Evolutionary conservation across 2,797 vertebrate species (phyloP).

Genomic region (Apogon hyalosoma): DNA sequence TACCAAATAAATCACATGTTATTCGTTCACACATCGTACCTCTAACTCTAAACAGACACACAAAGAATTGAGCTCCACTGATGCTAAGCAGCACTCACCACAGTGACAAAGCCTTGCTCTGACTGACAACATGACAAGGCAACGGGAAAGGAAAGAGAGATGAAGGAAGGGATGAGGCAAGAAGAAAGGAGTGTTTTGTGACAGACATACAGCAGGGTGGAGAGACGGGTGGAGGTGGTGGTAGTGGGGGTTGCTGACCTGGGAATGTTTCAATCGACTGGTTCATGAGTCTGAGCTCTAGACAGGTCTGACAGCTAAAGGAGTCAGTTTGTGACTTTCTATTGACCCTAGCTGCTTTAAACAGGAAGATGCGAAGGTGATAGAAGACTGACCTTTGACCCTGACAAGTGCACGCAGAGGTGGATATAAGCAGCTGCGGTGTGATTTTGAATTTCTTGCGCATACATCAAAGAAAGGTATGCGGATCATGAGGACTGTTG

Average conservation of each 20-base stretch:
- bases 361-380: slow-evolving; percentile 3
- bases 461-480: slow-evolving; percentile 42
- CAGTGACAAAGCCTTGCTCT: slow-evolving; percentile 59
- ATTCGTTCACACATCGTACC: slow-evolving; percentile 11
- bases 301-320: slow-evolving; percentile 54
- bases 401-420: slow-evolving; percentile 2
- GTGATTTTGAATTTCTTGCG: neutral
- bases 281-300: slow-evolving; percentile 24
- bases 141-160: slow-evolving; percentile 56
- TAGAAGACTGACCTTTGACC: slow-evolving; percentile 58
- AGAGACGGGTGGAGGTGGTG: slow-evolving; percentile 22
- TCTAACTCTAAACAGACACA: slow-evolving; percentile 32
- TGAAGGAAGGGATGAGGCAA: slow-evolving; percentile 49
- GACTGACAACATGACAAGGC: slow-evolving; percentile 71
- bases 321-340: slow-evolving; percentile 56
- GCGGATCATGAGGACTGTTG: slow-evolving; percentile 8
- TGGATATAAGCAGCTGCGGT: slow-evolving; percentile 1
- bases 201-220: slow-evolving; percentile 34
- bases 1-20: neutral
- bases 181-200: slow-evolving; percentile 48
- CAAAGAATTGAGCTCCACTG: slow-evolving; percentile 44
- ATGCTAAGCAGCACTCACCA: slow-evolving; percentile 57
- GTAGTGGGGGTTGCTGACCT: slow-evolving; percentile 38
- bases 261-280: slow-evolving; percentile 40
- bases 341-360: slow-evolving; percentile 61